Conservation (phyloP, 2,113 vertebrate species). For the Neolamprologus modestus region DNA sequence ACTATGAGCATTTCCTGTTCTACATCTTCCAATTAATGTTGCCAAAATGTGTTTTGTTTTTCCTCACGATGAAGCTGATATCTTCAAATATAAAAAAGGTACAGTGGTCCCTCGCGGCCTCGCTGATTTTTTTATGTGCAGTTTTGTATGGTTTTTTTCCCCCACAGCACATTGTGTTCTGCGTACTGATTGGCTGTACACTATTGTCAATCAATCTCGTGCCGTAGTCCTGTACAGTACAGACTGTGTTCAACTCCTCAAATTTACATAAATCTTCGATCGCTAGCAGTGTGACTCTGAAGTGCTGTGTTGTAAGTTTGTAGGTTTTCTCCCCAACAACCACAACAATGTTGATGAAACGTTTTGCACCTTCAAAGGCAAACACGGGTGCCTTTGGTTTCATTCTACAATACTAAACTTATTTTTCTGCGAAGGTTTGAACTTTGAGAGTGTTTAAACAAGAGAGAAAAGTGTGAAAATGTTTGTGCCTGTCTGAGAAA, state of each 20-base stretch:
- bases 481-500: fast-evolving
- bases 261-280: background rate
- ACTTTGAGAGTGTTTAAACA: background rate
- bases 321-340: background rate
- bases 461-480: background rate
- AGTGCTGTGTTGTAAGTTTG: no score
- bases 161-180: background rate
- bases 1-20: background rate
- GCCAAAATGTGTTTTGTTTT: background rate
- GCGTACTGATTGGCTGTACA: fast-evolving
- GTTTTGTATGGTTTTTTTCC: background rate
- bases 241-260: fast-evolving
- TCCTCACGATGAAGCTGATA: background rate
- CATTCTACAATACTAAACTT: fast-evolving
- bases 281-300: background rate
- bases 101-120: fast-evolving
- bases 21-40: background rate
- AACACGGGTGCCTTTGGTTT: fast-evolving
- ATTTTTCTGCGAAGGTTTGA: background rate
- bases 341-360: background rate
- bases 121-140: background rate
- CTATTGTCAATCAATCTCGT: background rate
- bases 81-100: background rate
- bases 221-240: fast-evolving
- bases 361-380: background rate